Evolutionary conservation across 1,140 invertebrate genomes (phyloP).

Genomic region (Drosophila arizonae): DNA sequence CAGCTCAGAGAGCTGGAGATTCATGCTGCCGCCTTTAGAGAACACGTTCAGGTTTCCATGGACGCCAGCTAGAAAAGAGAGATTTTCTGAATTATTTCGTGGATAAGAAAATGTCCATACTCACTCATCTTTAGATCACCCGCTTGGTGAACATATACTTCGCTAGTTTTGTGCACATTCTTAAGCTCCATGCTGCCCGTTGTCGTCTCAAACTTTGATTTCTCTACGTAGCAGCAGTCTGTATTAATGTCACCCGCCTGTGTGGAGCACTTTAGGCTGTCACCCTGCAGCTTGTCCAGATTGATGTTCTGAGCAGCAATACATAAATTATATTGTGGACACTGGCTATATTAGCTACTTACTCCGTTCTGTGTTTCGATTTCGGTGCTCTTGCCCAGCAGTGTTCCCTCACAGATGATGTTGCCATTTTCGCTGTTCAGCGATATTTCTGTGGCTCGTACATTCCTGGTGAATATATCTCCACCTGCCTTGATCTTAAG

Average conservation of each 20-base stretch:
- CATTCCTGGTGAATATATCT: conserved; percentile 63
- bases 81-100: not conserved
- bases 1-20: conserved; percentile 74
- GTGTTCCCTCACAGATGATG: conserved; percentile 59
- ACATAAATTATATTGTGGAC: not conserved
- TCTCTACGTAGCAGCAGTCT: conserved; percentile 75
- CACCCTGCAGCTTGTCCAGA: conserved; percentile 74
- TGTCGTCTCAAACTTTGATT: conserved; percentile 71
- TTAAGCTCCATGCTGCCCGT: conserved; percentile 66
- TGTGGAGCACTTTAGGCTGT: conserved; percentile 61
- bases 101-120: not conserved
- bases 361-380: conserved; percentile 68
- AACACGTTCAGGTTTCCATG: conserved; percentile 70
- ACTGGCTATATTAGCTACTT: conserved; percentile 2
- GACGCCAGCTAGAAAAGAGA: conserved; percentile 60
- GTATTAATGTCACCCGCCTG: conserved; percentile 62
- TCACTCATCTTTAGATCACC: conserved; percentile 75
- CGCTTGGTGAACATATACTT: conserved; percentile 62
- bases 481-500: conserved; percentile 51
- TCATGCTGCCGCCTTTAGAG: conserved; percentile 68
- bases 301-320: conserved; percentile 51
- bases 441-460: conserved; percentile 54
- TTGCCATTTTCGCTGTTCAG: conserved; percentile 62
- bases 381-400: conserved; percentile 61
- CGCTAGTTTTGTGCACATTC: conserved; percentile 73